Evolutionary conservation across 2,797 vertebrate species (phyloP).

Genomic region (Myoxocephalus aenaeus): DNA sequence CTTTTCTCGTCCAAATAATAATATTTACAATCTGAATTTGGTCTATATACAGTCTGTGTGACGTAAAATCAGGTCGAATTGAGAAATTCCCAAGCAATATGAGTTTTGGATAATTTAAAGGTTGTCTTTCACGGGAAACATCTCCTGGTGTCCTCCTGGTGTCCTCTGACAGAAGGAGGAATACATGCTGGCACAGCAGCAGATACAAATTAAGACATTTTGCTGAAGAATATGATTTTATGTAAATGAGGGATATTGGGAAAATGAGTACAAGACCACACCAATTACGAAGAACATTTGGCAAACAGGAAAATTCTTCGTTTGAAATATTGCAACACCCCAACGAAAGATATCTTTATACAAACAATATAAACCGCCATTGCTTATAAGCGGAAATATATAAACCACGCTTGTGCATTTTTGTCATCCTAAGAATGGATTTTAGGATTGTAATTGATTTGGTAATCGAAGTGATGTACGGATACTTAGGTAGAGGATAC

Average conservation of each 20-base stretch:
- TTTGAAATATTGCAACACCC: slow-evolving; percentile 13
- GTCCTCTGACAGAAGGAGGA: background rate
- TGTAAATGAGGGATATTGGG: slow-evolving; percentile 11
- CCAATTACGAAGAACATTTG: slow-evolving; percentile 4
- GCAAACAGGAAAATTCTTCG: background rate
- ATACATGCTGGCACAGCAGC: background rate
- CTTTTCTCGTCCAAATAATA: background rate
- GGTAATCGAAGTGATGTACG: background rate
- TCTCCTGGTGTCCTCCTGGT: background rate
- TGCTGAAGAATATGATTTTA: slow-evolving; percentile 12
- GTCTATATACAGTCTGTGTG: background rate
- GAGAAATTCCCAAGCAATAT: background rate
- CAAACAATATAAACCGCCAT: slow-evolving; percentile 1
- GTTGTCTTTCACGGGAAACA: slow-evolving; percentile 11
- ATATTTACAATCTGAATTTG: background rate
- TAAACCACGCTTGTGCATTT: slow-evolving; percentile 3
- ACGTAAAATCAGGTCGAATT: background rate
- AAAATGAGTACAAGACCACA: background rate
- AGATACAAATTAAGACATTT: slow-evolving; percentile 12
- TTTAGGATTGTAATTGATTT: background rate
- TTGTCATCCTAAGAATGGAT: slow-evolving; percentile 4
- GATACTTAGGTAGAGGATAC: background rate
- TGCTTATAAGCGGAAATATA: slow-evolving; percentile 3
- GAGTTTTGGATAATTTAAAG: background rate
- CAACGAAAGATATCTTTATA: slow-evolving; percentile 14